phyloP scores from a whole-genome alignment of 2,797 vertebrate genomes.

The Cottoperca gobio region DNA sequence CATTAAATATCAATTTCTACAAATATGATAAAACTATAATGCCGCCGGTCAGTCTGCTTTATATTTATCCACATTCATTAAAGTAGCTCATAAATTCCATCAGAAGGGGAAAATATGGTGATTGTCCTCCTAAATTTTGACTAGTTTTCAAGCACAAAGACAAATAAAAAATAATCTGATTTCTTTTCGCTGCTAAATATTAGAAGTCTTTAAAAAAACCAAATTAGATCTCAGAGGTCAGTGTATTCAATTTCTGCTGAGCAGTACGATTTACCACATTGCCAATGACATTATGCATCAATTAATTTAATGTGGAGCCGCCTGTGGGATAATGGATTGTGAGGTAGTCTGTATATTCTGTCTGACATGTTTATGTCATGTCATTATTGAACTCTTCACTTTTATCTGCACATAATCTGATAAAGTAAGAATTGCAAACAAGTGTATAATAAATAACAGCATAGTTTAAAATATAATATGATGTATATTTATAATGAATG shows the following conservation, averaged over 20 bases:
- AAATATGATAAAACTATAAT: conserved; percentile 39
- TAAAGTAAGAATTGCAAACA: background rate
- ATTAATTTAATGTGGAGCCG: conserved; percentile 10
- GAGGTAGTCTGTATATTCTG: background rate
- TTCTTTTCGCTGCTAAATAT: conserved; percentile 22
- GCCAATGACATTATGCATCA: background rate
- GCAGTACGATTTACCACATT: background rate
- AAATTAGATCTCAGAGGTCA: conserved; percentile 4
- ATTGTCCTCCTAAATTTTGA: background rate
- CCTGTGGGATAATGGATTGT: background rate
- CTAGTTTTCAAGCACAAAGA: background rate
- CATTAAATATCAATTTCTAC: no score
- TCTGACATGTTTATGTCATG: background rate
- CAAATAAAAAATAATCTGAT: background rate
- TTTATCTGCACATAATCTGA: background rate
- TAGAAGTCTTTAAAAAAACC: background rate
- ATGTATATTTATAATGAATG: background rate
- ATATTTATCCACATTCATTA: conserved; percentile 24
- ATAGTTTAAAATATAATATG: background rate
- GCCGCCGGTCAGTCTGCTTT: conserved; percentile 9
- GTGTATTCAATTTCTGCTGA: background rate
- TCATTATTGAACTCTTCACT: background rate
- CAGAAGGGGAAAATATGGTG: background rate
- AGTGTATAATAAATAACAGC: background rate
- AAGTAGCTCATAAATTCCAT: background rate